These are phyloP conservation scores for Stomatorhinus ivindoensis DNA, from an alignment of 2,113 vertebrate species.

Conservation along the genomic window DNA sequence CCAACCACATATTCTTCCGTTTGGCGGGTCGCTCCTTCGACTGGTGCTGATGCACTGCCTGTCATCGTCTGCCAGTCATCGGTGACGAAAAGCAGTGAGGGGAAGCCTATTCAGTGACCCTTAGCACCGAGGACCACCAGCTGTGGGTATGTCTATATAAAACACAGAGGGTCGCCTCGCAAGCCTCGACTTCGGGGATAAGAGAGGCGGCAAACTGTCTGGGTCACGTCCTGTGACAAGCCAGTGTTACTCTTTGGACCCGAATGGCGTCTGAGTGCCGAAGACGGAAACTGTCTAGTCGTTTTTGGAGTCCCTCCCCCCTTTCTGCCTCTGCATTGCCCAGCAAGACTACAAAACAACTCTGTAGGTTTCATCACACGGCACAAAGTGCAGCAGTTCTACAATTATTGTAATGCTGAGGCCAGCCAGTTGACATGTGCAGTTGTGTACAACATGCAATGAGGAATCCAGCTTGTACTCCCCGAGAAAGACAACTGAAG, in stretches of 20 bases:
- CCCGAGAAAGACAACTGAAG: background rate
- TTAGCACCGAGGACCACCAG: background rate
- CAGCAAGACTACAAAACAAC: background rate
- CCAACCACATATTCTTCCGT: conserved; percentile 64
- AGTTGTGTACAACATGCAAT: background rate
- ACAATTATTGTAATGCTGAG: background rate
- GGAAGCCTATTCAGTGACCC: background rate
- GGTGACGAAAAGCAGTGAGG: background rate
- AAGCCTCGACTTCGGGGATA: background rate
- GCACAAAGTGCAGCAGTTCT: background rate
- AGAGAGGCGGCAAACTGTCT: background rate
- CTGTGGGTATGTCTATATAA: background rate
- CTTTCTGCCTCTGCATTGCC: background rate
- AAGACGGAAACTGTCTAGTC: background rate
- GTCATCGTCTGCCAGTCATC: conserved; percentile 24
- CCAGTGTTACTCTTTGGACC: background rate
- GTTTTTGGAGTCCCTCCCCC: background rate
- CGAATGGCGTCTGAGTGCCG: background rate
- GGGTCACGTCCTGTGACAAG: background rate
- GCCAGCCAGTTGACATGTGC: background rate
- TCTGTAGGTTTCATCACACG: background rate
- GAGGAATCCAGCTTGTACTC: background rate
- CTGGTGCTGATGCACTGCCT: conserved; percentile 61
- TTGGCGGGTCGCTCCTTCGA: conserved; percentile 64
- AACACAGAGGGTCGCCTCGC: background rate